Base-by-base conservation (phyloP, 2,888 invertebrate genomes). In the Petrolisthes cinctipes region DNA sequence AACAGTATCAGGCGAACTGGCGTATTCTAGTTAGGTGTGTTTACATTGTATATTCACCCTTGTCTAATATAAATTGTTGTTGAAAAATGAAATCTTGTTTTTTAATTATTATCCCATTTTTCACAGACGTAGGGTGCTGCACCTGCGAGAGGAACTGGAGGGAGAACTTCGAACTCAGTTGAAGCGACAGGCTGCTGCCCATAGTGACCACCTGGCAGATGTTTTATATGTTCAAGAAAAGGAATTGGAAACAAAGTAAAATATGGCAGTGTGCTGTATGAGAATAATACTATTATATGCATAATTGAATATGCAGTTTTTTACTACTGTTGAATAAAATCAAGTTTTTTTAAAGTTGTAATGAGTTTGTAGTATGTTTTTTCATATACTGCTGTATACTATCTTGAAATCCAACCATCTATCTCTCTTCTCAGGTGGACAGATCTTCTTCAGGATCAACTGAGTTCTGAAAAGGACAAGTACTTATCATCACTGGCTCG, bases 171-270 rank as follows among this genome's bases (percentile, higher is more conserved):
- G 96, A 78, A 94, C 95, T 17, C 96, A 97, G 92, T 92, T 99
- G 89, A 96, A 96, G 92, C 94, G 96, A 83, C 98, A 98, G 92
- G 95, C 96, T 1, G 97, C 97, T 92, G 95, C 97, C 0, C 97
- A 98, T 93, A 94, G 95, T 82, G 97, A 98, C 92, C 95, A 97
- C 91, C 92, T 97, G 89, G 94, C 94, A 76, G 96, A 96, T 91
- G 95, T 95, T 0, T 93, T 98, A 17, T 93, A 93, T 5, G 93
- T 94, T 87, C 93, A 95, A 92, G 93, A 95, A 92, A 93, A 94
- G 92, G 94, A 95, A 92, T 92, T 95, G 92, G 94, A 94, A 86
- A 75, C 82, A 6, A 89, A 89, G 89, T 89, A 54, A 79, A 83
- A 57, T 53, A 11, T 57, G 6, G 4, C 5, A 23, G 56, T 73